Percentiles rank a stretch among this genome's conserved stretches.
Evolutionary conservation across 30 jellyfish, hydroid and myxozoan genomes (phyloP).

Genomic region (Aurelia sp.): DNA sequence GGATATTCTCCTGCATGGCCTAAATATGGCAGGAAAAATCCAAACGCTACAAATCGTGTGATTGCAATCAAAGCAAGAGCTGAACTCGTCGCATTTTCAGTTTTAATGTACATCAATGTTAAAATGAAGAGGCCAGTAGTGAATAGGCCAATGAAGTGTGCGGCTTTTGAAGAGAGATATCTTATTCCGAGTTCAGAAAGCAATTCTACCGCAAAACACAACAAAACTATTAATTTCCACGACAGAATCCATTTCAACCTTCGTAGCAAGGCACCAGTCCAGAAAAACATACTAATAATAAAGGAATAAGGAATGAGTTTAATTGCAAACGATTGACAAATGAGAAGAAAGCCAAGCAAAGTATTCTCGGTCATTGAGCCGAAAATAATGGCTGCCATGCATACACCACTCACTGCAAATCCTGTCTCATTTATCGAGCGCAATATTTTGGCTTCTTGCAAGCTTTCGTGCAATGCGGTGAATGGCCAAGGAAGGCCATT

Average conservation of each 20-base stretch:
- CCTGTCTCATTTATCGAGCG: constrained; percentile 63
- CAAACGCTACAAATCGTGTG: constrained; percentile 37
- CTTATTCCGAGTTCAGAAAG: constrained; percentile 13
- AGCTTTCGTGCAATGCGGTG: constrained; percentile 10
- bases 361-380: constrained; percentile 51
- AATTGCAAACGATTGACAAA: constrained; percentile 31
- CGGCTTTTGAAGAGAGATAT: constrained; percentile 19
- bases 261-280: constrained; percentile 57
- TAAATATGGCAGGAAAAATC: constrained; percentile 18
- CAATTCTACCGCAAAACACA: constrained; percentile 29
- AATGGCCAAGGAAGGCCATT: constrained; percentile 57
- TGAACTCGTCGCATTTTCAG: constrained; percentile 15
- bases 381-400: constrained; percentile 72
- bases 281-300: constrained; percentile 39
- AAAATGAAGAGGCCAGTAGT: background rate
- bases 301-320: constrained; percentile 44
- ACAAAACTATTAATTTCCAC: constrained; percentile 33
- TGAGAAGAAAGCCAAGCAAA: constrained; percentile 20
- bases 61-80: constrained; percentile 14
- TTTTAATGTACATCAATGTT: background rate
- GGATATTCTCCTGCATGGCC: constrained; percentile 25
- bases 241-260: constrained; percentile 19
- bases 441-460: constrained; percentile 31
- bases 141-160: constrained; percentile 31
- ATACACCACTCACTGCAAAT: constrained; percentile 47